These are phyloP conservation scores for Gallinago nigripennis DNA, from an alignment of 2,797 vertebrate genomes.

Conservation along the genomic window DNA sequence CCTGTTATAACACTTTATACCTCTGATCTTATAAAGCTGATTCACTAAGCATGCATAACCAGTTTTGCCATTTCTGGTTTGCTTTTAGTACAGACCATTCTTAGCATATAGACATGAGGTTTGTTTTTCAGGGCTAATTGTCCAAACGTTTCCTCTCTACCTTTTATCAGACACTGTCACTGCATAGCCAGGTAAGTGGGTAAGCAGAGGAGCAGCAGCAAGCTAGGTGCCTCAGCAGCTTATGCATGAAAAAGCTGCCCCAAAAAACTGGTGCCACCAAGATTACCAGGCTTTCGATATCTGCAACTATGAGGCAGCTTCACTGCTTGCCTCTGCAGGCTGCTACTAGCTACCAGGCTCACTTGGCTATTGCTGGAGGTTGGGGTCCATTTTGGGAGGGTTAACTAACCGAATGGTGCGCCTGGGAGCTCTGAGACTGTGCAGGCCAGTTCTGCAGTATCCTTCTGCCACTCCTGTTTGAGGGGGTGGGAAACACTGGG, in stretches of 20 bases:
- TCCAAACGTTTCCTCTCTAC: background rate
- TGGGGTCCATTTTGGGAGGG: background rate
- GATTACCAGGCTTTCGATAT: background rate
- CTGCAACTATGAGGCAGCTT: background rate
- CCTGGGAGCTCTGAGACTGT: background rate
- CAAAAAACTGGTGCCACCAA: background rate
- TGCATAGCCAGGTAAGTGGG: background rate
- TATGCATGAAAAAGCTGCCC: background rate
- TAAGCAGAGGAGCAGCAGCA: background rate
- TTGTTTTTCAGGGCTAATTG: background rate
- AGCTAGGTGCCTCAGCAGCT: background rate
- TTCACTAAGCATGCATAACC: background rate
- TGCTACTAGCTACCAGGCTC: fast-evolving
- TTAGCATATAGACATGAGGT: background rate
- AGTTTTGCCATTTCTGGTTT: background rate
- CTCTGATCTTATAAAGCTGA: background rate
- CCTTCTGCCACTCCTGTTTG: background rate
- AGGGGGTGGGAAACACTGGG: fast-evolving
- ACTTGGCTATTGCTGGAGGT: background rate
- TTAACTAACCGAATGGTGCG: fast-evolving
- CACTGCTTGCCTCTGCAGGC: background rate
- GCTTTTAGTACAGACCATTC: background rate
- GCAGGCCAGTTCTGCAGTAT: background rate
- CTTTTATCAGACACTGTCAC: background rate
- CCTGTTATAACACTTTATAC: background rate